Percentiles rank a stretch among this genome's conserved stretches.
These are phyloP conservation scores for Eulemur coronatus DNA, from an alignment of 2,797 vertebrate genomes.

Conservation along the genomic window DNA sequence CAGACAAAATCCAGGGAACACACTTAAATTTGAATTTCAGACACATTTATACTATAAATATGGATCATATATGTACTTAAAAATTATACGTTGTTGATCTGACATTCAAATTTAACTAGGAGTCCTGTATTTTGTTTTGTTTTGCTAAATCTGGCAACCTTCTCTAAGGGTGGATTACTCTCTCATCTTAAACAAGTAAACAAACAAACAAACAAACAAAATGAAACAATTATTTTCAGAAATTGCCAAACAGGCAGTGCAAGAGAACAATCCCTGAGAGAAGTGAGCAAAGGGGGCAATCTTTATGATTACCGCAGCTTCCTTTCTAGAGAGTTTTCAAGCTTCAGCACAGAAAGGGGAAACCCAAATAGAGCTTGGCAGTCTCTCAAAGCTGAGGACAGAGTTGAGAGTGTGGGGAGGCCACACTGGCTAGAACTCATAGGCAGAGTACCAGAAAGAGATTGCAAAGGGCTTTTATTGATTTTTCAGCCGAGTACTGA, in stretches of 20 bases:
- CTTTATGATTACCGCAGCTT: neutral
- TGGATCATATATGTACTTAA: neutral
- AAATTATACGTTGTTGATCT: neutral
- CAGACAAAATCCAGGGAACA: neutral
- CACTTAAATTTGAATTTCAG: neutral
- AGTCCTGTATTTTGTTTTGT: neutral
- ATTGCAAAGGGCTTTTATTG: neutral
- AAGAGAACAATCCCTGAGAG: neutral
- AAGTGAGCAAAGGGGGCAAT: neutral
- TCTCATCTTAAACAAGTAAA: neutral
- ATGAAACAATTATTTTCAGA: neutral
- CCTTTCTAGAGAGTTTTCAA: neutral
- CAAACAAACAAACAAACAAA: neutral
- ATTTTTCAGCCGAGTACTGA: neutral
- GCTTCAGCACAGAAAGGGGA: neutral
- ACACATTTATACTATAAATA: neutral
- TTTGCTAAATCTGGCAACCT: neutral
- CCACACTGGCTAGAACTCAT: neutral
- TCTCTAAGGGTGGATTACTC: neutral
- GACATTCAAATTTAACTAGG: neutral
- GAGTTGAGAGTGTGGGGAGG: neutral
- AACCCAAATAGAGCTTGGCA: neutral
- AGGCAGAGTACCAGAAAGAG: neutral
- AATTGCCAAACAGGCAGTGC: neutral
- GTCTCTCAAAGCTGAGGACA: neutral